Evolutionary conservation across 2,888 invertebrate species (phyloP), one percentile per base, ranked within the genome.

Genomic region (Cynaeus angustus): DNA sequence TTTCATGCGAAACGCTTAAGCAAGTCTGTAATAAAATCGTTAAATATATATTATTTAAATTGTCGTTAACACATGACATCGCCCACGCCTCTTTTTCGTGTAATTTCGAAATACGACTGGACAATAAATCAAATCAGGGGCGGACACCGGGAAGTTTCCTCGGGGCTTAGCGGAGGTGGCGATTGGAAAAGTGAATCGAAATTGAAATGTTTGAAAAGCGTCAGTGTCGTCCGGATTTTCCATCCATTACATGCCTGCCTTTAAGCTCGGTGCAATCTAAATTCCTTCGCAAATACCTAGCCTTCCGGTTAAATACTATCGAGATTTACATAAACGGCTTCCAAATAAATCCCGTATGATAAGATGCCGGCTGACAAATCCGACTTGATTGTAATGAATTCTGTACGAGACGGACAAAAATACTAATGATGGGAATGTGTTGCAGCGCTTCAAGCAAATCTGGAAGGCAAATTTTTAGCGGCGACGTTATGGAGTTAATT

Each of bases 341-440:
- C 33, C 56, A 30, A 56, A 66, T 67, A 59, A 67, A 67, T 58
- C 59, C 67, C 59, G 28, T 59, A 50, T 67, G 67, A 67, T 67
- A 67, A 52, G 59, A 50, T 37, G 67, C 13, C 52, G 38, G 9
- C 37, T 53, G 43, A 64, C 64, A 64, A 64, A 64, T 64, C 53
- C 53, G 64, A n/a, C 61, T 37, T 58, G 58, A 58, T 58, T 58
- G 45, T 45, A 58, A 58, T 28, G 58, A 58, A 45, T 58, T 59
- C 43, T 26, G 33, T 21, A 21, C 28, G 53, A 8, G n/a, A 7
- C 8, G 16, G 28, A 28, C 2, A 21, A 46, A 46, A 26, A 33
- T 33, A 9, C 7, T 33, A 33, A 33, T 33, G 33, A 33, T 33
- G 33, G 9, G 33, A 33, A 33, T n/a, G 33, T 33, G 33, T 33